These are phyloP conservation scores for Apteryx mantelli DNA, from an alignment of 2,113 vertebrate genomes.

Conservation along the genomic window DNA sequence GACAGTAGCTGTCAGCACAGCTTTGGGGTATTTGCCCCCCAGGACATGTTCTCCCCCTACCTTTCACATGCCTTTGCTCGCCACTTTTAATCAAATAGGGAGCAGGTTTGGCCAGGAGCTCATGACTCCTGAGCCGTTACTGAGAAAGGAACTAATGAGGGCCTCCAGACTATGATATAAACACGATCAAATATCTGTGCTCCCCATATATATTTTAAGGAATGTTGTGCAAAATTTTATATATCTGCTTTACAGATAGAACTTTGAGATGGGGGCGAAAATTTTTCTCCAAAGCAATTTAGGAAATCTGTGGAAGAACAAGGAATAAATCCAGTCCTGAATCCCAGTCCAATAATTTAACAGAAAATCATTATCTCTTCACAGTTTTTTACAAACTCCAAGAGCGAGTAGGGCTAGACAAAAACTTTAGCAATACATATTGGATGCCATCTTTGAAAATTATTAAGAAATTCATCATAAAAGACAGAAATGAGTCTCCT, in stretches of 20 bases:
- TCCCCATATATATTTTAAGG: neutral
- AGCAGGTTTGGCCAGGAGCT: neutral
- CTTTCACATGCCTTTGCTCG: neutral
- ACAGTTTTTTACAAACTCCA: neutral
- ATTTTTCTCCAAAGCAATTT: neutral
- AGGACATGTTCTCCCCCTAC: neutral
- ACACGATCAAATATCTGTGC: neutral
- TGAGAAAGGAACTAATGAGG: neutral
- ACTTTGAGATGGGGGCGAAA: neutral
- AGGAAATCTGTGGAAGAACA: neutral
- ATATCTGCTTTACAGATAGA: neutral
- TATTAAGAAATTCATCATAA: constrained; percentile 60
- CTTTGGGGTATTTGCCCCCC: neutral
- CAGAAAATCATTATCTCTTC: neutral
- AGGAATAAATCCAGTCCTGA: neutral
- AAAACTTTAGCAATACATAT: neutral
- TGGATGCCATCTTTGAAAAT: constrained; percentile 17
- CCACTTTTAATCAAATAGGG: neutral
- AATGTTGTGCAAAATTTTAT: neutral
- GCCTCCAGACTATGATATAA: neutral
- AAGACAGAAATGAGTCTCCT: constrained; percentile 28
- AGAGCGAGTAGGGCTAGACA: neutral
- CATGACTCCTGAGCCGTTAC: neutral
- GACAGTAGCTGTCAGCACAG: neutral
- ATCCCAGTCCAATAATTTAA: neutral